Conservation (phyloP, 1,140 invertebrate species). For the Drosophila navojoa region DNA sequence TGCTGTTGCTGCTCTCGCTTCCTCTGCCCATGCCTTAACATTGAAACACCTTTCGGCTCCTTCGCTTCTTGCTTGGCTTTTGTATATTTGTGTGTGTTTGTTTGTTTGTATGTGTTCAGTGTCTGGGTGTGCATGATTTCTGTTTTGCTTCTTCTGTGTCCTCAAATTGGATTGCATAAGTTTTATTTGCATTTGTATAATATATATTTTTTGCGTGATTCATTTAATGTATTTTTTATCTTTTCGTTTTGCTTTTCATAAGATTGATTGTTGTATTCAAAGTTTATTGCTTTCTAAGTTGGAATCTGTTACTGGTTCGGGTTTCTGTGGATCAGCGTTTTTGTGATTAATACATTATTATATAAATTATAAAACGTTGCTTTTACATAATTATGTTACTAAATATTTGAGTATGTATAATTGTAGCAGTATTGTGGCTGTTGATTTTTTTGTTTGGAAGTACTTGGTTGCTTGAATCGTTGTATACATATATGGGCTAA, state of each 20-base stretch:
- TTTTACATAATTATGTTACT: not conserved
- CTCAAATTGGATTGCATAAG: not conserved
- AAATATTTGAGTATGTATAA: not conserved
- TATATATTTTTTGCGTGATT: too few relatives aligned
- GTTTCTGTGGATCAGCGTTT: constrained; percentile 14
- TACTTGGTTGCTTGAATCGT: constrained; percentile 72
- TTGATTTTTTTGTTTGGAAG: constrained; percentile 53
- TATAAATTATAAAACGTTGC: constrained; percentile 21
- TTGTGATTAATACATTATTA: constrained; percentile 3
- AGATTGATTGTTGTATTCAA: constrained; percentile 7
- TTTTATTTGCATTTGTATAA: constrained; percentile 3
- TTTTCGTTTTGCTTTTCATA: not conserved
- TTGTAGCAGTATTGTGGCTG: constrained; percentile 19
- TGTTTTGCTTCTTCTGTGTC: not conserved
- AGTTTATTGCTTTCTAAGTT: constrained; percentile 3
- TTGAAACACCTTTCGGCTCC: constrained; percentile 7
- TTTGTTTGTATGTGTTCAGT: too few relatives aligned
- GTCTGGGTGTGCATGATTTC: not conserved
- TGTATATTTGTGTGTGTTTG: too few relatives aligned
- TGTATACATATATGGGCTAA: constrained; percentile 54
- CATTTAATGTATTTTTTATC: not conserved
- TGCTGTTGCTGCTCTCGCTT: not conserved
- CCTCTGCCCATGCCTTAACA: constrained; percentile 1
- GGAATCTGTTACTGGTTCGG: constrained; percentile 1
- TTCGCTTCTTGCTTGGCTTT: not conserved